Evolutionary conservation across 2,888 invertebrate species (phyloP).

Genomic region (Junonia oenone): DNA sequence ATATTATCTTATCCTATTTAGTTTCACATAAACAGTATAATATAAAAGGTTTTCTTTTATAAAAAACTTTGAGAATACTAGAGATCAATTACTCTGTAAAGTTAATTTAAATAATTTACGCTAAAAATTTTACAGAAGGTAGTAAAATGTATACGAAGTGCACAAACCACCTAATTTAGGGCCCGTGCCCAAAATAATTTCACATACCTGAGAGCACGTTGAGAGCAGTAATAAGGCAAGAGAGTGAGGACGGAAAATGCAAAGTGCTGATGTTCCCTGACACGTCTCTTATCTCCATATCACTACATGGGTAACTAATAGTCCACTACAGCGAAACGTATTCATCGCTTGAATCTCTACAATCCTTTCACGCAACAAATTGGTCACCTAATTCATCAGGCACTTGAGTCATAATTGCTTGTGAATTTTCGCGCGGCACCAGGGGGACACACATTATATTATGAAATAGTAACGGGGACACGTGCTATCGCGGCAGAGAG

Average conservation of each 20-base stretch:
- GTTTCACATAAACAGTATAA: too few species aligned
- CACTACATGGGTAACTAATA: constrained; percentile 63
- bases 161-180: too few species aligned
- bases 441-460: constrained; percentile 76
- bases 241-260: constrained; percentile 70
- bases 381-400: constrained; percentile 71
- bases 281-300: constrained; percentile 72
- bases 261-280: constrained; percentile 60
- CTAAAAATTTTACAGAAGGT: not conserved
- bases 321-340: constrained; percentile 60
- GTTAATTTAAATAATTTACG: not conserved
- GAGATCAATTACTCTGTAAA: too few species aligned
- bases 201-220: constrained; percentile 61
- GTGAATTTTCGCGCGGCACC: constrained; percentile 75
- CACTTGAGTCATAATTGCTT: constrained; percentile 76
- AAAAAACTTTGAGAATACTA: too few species aligned
- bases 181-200: too few species aligned
- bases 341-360: constrained; percentile 61
- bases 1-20: not conserved
- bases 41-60: too few species aligned
- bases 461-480: constrained; percentile 76
- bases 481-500: constrained; percentile 79
- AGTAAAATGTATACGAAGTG: not conserved
- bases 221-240: constrained; percentile 57
- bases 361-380: constrained; percentile 70